Percentiles rank a stretch among this genome's conserved stretches.
Evolutionary conservation across 2,113 vertebrate species (phyloP).

Genomic region (Podilymbus podiceps): DNA sequence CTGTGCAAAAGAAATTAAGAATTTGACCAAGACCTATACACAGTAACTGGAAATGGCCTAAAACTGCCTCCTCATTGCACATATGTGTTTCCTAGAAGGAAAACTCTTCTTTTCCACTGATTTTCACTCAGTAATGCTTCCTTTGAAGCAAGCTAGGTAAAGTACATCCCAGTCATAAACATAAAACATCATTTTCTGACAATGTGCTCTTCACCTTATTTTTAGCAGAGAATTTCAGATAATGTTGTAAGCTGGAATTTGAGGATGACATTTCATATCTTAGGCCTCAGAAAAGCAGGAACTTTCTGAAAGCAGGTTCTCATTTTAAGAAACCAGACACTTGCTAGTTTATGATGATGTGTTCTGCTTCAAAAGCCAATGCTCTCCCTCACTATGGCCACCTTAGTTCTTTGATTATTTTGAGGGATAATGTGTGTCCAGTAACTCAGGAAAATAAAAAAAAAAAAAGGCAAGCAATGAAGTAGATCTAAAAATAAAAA

Average conservation of each 20-base stretch:
- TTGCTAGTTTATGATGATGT: background rate
- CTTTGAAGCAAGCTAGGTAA: background rate
- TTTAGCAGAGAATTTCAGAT: background rate
- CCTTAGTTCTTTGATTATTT: background rate
- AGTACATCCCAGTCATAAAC: background rate
- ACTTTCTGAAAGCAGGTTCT: background rate
- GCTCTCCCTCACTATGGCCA: background rate
- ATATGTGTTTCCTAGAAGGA: background rate
- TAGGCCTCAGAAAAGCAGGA: background rate
- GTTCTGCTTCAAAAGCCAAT: background rate
- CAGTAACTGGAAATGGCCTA: background rate
- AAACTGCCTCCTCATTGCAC: background rate
- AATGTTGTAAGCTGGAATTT: background rate
- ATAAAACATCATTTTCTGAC: background rate
- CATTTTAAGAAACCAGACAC: background rate
- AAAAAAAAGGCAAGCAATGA: background rate
- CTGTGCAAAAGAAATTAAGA: background rate
- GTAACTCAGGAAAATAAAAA: background rate
- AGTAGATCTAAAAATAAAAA: constrained; percentile 43
- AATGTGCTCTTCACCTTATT: background rate
- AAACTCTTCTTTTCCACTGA: background rate
- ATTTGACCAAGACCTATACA: background rate
- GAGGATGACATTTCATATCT: background rate
- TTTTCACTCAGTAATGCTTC: background rate
- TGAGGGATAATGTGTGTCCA: background rate